Percentiles rank a stretch among this genome's conserved stretches.
Conservation (phyloP, 2,113 vertebrate species). For the Nanorana parkeri region DNA sequence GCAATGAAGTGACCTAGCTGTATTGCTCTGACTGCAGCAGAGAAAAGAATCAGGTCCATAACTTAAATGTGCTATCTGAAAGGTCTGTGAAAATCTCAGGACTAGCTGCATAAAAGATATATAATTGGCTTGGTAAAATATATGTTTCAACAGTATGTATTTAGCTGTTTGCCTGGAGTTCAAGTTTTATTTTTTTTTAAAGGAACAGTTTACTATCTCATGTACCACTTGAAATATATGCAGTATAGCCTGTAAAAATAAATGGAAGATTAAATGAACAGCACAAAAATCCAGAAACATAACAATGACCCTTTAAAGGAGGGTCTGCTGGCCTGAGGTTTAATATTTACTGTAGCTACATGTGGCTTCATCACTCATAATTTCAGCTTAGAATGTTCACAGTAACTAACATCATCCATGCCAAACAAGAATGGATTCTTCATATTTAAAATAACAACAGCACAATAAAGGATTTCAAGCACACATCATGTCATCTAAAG, state of each 20-base stretch:
- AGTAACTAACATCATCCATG: not conserved
- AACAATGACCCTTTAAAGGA: constrained; percentile 6
- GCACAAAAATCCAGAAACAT: constrained; percentile 42
- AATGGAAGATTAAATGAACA: constrained; percentile 14
- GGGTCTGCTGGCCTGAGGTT: constrained; percentile 45
- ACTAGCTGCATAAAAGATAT: too few species aligned
- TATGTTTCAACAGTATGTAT: too few species aligned
- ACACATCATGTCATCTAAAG: constrained; percentile 7
- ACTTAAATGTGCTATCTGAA: too few species aligned
- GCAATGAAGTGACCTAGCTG: too few species aligned
- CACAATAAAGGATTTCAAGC: not conserved
- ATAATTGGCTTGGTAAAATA: too few species aligned
- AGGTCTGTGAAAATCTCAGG: too few species aligned
- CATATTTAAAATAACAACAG: not conserved
- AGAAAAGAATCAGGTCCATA: too few species aligned
- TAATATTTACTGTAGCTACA: constrained; percentile 28
- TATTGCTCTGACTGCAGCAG: too few species aligned
- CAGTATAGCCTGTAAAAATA: constrained; percentile 21
- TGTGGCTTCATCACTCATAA: not conserved
- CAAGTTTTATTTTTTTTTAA: not conserved
- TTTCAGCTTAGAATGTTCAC: not conserved
- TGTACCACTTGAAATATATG: not conserved
- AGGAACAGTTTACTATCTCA: constrained; percentile 1
- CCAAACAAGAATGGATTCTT: not conserved
- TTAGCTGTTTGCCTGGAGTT: too few species aligned